Evolutionary conservation across 2,888 invertebrate genomes (phyloP), one percentile per base, ranked within the genome.

Genomic region (Boloria selene): DNA sequence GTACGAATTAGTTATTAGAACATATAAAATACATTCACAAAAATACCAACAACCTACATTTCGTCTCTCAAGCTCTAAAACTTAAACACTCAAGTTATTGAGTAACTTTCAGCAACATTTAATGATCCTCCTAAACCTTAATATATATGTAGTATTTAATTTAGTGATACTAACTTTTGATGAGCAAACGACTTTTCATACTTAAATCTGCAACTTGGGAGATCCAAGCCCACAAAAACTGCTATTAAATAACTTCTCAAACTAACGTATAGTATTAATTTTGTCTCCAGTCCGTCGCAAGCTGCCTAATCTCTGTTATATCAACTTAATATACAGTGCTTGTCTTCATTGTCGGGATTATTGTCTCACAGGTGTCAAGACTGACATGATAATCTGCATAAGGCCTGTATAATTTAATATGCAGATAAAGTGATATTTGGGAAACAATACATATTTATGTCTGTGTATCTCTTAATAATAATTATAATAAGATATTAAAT

Each of bases 321-420:
- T 74, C 66, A 70, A 75, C 75, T 77, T 78, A 77, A 79, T 79
- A 77, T 78, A 75, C 73, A 73, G 73, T 75, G 70, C 71, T 73
- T 73, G 75, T 75, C 77, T 79, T 77, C 75, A 79, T 78, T 76
- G 76, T 77, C 71, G 65, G 73, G 75, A 78, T 79, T 77, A 77
- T 71, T 70, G 72, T 71, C 70, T 70, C 74, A 75, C 73, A 77
- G 76, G 75, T 76, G 76, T 76, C 75, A 74, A 70, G 65, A 65
- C 72, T 77, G 75, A 77, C 74, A 73, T 69, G 72, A 68, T 78
- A 74, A 77, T 75, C 74, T 72, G 49, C 68, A 59, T 69, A 66
- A 64, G 67, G 58, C 70, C 53, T 42, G 62, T 68, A 64, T 70
- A 71, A 70, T 68, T 69, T 70, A 70, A 71, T 71, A 71, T 70